Evolutionary conservation across 1,140 invertebrate species (phyloP).

Genomic region (Drosophila cardini): DNA sequence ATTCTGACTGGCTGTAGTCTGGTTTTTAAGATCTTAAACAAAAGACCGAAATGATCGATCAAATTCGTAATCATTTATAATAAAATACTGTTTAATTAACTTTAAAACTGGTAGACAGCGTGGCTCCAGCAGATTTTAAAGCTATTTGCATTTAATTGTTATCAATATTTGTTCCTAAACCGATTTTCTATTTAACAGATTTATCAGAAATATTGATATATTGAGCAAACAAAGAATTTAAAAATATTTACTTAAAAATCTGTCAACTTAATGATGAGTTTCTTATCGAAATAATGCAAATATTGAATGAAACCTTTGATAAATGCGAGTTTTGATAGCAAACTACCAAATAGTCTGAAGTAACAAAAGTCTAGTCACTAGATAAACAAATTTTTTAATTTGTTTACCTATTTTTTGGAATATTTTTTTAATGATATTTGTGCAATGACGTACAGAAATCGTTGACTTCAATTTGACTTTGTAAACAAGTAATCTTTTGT

Average conservation of each 20-base stretch:
- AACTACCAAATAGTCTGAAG: not conserved
- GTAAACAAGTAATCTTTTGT: constrained; percentile 43
- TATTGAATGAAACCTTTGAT: constrained; percentile 20
- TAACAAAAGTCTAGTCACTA: not conserved
- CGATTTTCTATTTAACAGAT: constrained; percentile 6
- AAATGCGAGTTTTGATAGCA: constrained; percentile 21
- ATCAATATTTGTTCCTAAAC: constrained; percentile 6
- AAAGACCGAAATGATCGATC: constrained; percentile 12
- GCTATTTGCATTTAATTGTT: not conserved
- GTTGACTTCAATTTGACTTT: constrained; percentile 42
- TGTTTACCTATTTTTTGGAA: constrained; percentile 22
- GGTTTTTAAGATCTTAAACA: not conserved
- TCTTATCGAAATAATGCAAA: constrained; percentile 13
- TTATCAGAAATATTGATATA: constrained; percentile 2
- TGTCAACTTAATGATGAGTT: not conserved
- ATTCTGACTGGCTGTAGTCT: constrained; percentile 2
- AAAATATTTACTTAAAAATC: not conserved
- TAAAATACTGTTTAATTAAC: constrained; percentile 27
- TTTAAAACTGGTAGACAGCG: constrained; percentile 23
- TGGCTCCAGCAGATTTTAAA: constrained; percentile 13
- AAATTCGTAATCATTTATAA: not conserved
- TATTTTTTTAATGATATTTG: constrained; percentile 55
- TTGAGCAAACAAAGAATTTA: not conserved
- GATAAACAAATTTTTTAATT: constrained; percentile 8
- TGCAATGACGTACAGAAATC: constrained; percentile 53